Evolutionary conservation across 2,888 invertebrate genomes (phyloP), one percentile per base, ranked within the genome.

Genomic region (Drosophila subquinaria): DNA sequence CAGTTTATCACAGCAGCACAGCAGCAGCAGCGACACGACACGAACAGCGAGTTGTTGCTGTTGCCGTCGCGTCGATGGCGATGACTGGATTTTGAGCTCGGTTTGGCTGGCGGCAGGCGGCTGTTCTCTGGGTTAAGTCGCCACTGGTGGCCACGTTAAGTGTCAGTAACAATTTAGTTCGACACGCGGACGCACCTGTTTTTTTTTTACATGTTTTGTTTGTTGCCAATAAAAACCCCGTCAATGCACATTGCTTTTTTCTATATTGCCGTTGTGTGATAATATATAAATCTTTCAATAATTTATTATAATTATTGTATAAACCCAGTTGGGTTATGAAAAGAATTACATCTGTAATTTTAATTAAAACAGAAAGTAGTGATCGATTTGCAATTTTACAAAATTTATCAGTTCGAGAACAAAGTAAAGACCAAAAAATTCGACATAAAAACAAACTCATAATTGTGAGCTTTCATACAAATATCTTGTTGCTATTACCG

Each of bases 91-190:
- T 56, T 62, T 65, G 79, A 66, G 79, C 78, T 78, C 76, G 76
- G 79, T 76, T 75, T 17, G 48, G 38, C 43, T 70, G 61, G 35
- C 45, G 47, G 53, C 47, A 61, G 69, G 68, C 71, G 65, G 51
- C 56, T 67, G 76, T 69, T 81, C 69, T 75, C 69, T 77, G 81
- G 90, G 86, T 89, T 89, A 87, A 85, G 70, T 84, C 87, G 79
- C 76, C 79, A 85, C 83, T 89, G 85, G 90, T 85, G 85, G 80
- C 80, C 89, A 88, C 80, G 76, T 79, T 84, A 81, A 85, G 82
- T 87, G 82, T 94, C 95, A 83, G 94, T 94, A 89, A 84, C 85
- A 88, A 79, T 90, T 91, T 84, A 78, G 89, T 83, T 77, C 88
- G 90, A 85, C 88, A 77, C 90, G 88, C 86, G 92, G 80, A 74